Conservation (phyloP, 2,113 vertebrate genomes). For the Corythornis madagascariensis region DNA sequence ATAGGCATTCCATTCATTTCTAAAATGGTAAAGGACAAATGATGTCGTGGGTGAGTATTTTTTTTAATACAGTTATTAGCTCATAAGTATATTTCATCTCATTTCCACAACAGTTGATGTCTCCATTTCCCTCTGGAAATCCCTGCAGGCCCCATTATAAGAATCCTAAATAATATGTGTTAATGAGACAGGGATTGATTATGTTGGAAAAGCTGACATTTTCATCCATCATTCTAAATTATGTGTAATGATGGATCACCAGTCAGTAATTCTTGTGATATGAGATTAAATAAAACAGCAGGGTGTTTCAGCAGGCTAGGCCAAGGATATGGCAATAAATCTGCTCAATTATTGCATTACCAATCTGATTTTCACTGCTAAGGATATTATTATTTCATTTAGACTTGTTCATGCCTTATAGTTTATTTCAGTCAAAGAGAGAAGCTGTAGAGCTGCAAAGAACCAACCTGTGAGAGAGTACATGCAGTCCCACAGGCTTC, state of each 20-base stretch:
- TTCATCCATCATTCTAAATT: conserved; percentile 95
- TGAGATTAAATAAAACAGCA: conserved; percentile 97
- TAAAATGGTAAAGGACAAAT: conserved; percentile 77
- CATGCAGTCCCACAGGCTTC: neutral
- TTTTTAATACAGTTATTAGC: conserved; percentile 91
- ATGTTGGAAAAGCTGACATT: conserved; percentile 89
- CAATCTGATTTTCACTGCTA: conserved; percentile 93
- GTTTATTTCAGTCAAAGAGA: conserved; percentile 90
- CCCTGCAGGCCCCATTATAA: conserved; percentile 87
- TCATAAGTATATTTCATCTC: conserved; percentile 91
- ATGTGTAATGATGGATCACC: conserved; percentile 96
- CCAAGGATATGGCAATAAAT: conserved; percentile 91
- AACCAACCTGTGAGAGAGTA: conserved; percentile 65
- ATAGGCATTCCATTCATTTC: conserved; percentile 71
- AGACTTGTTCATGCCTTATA: conserved; percentile 94
- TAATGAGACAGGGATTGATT: conserved; percentile 99
- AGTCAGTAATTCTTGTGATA: conserved; percentile 92
- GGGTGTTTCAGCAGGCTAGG: conserved; percentile 87
- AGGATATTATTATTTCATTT: conserved; percentile 99
- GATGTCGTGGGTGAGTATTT: conserved; percentile 81
- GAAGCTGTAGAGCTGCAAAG: conserved; percentile 75
- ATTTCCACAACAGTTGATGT: conserved; percentile 90
- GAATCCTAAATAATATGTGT: conserved; percentile 95
- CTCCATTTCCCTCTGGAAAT: conserved; percentile 77
- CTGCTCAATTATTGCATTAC: conserved; percentile 92